These are phyloP conservation scores for Varecia variegata DNA, from an alignment of 2,797 vertebrate species.

Conservation along the genomic window DNA sequence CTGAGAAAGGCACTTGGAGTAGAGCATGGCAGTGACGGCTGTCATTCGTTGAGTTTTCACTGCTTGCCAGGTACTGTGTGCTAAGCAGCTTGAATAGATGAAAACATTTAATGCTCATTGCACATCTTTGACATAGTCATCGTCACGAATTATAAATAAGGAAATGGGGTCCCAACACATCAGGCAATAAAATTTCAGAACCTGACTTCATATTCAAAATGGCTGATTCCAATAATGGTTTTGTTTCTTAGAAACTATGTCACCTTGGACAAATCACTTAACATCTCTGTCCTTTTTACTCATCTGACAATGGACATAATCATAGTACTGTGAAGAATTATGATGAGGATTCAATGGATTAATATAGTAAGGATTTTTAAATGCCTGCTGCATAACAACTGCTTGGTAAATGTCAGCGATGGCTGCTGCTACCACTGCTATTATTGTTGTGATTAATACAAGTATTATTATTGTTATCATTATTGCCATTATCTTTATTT, in stretches of 20 bases:
- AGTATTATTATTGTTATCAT: no score
- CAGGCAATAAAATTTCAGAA: neutral
- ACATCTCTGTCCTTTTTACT: neutral
- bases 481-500: neutral
- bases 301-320: neutral
- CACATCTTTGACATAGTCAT: neutral
- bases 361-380: neutral
- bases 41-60: neutral
- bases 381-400: accelerated
- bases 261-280: neutral
- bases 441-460: neutral
- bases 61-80: neutral
- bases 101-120: neutral
- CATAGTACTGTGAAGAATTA: neutral
- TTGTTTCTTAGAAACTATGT: neutral
- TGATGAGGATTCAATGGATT: neutral
- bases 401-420: neutral
- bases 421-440: neutral
- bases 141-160: neutral
- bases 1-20: no score
- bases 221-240: neutral
- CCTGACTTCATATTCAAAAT: neutral
- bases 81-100: neutral
- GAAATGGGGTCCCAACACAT: neutral
- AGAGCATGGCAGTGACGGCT: no score